Evolutionary conservation across 1,140 invertebrate species (phyloP).

Genomic region (Procambarus clarkii): DNA sequence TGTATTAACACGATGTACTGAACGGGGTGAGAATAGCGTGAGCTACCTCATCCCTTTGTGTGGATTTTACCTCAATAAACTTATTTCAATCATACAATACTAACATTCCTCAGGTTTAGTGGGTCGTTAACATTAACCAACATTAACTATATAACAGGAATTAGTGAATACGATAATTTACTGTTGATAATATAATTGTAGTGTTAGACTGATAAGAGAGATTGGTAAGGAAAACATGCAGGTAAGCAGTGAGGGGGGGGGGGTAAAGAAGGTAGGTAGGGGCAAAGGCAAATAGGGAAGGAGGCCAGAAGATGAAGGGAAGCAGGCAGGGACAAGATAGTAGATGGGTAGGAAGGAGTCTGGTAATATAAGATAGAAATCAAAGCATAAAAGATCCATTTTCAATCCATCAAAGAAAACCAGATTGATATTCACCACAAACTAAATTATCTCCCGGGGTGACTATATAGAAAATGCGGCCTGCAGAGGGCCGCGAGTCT

Average conservation of each 20-base stretch:
- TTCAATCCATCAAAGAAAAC: neutral
- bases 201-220: too few relatives aligned
- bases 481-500: neutral
- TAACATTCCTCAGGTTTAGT: too few relatives aligned
- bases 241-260: neutral
- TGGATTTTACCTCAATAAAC: too few relatives aligned
- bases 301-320: neutral
- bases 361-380: neutral
- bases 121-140: too few relatives aligned
- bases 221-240: neutral
- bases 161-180: too few relatives aligned
- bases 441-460: neutral
- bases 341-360: too few relatives aligned
- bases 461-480: neutral
- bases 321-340: neutral
- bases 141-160: too few relatives aligned
- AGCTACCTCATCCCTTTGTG: too few relatives aligned
- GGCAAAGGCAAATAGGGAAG: neutral
- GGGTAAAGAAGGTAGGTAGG: neutral
- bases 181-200: too few relatives aligned
- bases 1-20: too few relatives aligned
- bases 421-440: neutral
- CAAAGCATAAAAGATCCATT: neutral
- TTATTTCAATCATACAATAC: too few relatives aligned
- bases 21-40: too few relatives aligned